phyloP scores from a whole-genome alignment of 2,113 vertebrate species.

The Corythornis madagascariensis region DNA sequence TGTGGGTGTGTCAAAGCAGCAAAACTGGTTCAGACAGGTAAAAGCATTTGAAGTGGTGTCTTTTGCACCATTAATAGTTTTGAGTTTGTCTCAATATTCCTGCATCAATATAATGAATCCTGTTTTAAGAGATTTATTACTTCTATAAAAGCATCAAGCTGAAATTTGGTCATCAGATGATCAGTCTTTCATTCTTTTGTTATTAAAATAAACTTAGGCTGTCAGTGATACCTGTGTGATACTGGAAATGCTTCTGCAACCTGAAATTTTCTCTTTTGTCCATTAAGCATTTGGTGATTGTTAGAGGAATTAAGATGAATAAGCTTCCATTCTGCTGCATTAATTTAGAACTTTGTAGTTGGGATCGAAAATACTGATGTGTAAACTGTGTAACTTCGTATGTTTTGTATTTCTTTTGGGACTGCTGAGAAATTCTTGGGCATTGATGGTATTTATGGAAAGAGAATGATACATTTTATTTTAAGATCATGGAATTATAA shows the following conservation, averaged over 20 bases:
- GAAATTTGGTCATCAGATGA: not conserved
- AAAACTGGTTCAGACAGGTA: conserved; percentile 68
- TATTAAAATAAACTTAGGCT: not conserved
- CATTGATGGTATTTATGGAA: not conserved
- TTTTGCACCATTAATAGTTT: conserved; percentile 36
- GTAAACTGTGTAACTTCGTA: not conserved
- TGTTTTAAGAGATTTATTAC: conserved; percentile 26
- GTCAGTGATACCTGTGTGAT: not conserved
- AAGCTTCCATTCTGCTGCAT: not conserved
- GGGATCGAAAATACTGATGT: not conserved
- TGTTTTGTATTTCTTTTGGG: conserved; percentile 1
- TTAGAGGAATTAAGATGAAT: not conserved
- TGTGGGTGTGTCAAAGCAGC: conserved; percentile 71
- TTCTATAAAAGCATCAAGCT: not conserved
- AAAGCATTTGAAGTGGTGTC: conserved; percentile 54
- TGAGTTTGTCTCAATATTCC: conserved; percentile 27
- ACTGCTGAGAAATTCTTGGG: not conserved
- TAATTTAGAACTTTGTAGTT: not conserved
- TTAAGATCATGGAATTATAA: not conserved
- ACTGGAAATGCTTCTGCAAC: not conserved
- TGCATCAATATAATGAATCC: conserved; percentile 43
- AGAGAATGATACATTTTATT: not conserved
- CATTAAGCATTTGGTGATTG: not conserved
- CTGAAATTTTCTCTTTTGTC: not conserved
- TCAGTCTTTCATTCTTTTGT: not conserved